Conservation (phyloP, 2,888 invertebrate genomes). For the Eutolmus rufibarbis region DNA sequence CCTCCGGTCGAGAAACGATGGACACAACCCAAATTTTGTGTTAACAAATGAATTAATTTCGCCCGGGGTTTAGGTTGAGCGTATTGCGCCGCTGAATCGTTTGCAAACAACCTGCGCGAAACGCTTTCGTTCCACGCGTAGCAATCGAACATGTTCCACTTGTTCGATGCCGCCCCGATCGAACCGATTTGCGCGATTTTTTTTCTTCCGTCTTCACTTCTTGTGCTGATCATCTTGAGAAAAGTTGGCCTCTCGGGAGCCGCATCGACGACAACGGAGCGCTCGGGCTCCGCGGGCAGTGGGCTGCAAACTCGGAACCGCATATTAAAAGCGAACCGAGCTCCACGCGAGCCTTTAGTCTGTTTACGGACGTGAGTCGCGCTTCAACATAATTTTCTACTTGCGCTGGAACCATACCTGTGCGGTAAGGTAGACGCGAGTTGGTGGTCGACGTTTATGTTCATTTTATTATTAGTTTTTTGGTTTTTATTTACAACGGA, state of each 20-base stretch:
- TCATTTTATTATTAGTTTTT: neutral
- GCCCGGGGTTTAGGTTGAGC: neutral
- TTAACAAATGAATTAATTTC: neutral
- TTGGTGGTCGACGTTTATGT: neutral
- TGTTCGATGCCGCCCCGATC: neutral
- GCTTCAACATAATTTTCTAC: neutral
- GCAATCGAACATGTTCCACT: neutral
- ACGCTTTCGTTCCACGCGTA: neutral
- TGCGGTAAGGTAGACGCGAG: constrained; percentile 2
- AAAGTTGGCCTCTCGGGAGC: neutral
- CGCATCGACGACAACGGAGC: neutral
- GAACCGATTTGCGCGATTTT: neutral
- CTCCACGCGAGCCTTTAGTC: constrained; percentile 26
- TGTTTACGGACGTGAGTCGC: constrained; percentile 24
- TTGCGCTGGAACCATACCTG: neutral
- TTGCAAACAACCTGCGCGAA: neutral
- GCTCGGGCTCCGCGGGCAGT: neutral
- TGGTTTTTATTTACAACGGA: constrained; percentile 11
- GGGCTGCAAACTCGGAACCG: neutral
- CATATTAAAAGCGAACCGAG: constrained; percentile 12
- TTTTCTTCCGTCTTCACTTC: neutral
- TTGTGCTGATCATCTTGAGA: constrained; percentile 9
- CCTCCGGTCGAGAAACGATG: neutral
- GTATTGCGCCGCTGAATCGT: neutral
- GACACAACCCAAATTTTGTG: neutral